Percentiles rank a stretch among this genome's conserved stretches.
These are phyloP conservation scores for Tupaia tana DNA, from an alignment of 2,113 vertebrate species.

Conservation along the genomic window DNA sequence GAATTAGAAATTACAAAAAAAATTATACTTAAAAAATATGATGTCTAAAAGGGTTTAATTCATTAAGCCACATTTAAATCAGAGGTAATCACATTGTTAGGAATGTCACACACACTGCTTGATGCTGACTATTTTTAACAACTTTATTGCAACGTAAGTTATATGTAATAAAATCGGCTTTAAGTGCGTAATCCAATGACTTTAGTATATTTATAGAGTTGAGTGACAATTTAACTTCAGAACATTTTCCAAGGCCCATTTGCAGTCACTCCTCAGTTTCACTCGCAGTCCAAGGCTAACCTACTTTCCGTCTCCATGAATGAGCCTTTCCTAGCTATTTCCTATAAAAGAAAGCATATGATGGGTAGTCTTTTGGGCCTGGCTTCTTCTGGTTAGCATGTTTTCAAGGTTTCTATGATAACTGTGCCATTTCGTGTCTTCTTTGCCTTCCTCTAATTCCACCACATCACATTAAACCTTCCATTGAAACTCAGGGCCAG, in stretches of 20 bases:
- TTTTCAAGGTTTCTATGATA: neutral
- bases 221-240: neutral
- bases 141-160: neutral
- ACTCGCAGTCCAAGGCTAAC: neutral
- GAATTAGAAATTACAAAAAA: no score
- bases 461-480: neutral
- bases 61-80: neutral
- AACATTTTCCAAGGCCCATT: neutral
- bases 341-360: neutral
- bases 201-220: neutral
- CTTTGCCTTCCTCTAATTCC: neutral
- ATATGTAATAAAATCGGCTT: constrained; percentile 10
- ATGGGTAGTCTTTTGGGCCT: no score
- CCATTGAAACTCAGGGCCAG: neutral
- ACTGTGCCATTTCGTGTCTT: neutral
- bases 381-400: neutral
- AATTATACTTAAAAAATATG: no score
- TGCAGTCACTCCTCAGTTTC: neutral
- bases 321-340: neutral
- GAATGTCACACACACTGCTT: neutral
- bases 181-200: neutral
- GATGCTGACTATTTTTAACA: neutral
- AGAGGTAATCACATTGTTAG: neutral
- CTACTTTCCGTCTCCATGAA: neutral
- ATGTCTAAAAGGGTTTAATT: neutral